phyloP scores from a whole-genome alignment of 2,797 vertebrate species.

The Pangasius mekongensis region DNA sequence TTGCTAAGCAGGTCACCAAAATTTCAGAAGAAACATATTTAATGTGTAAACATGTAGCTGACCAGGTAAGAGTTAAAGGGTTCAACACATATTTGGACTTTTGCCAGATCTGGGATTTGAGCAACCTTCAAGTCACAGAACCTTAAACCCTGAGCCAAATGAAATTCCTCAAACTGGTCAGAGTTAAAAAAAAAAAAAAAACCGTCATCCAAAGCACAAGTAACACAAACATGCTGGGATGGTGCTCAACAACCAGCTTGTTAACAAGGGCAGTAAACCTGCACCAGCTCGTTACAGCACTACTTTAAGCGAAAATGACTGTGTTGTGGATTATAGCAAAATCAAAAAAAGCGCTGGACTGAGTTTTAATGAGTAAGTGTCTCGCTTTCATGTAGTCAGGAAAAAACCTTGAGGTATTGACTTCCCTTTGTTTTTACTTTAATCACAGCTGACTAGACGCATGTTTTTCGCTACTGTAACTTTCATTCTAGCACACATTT shows the following conservation, averaged over 20 bases:
- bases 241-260: neutral
- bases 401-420: neutral
- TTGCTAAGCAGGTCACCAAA: neutral
- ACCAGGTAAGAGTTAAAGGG: neutral
- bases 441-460: neutral
- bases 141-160: neutral
- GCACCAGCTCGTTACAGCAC: neutral
- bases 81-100: neutral
- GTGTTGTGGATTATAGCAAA: neutral
- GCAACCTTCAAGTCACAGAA: neutral
- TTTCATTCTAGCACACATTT: neutral
- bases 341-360: neutral
- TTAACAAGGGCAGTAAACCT: conserved; percentile 1
- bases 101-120: conserved; percentile 3
- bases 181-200: neutral
- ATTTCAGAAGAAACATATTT: neutral
- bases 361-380: neutral
- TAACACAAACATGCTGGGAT: too few species aligned
- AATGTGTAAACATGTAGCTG: neutral
- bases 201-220: neutral
- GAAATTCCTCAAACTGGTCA: neutral
- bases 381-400: neutral
- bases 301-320: neutral
- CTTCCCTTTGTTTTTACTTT: neutral
- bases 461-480: neutral